Evolutionary conservation across 2,797 vertebrate species (phyloP).

Genomic region (Acropternis orthonyx): DNA sequence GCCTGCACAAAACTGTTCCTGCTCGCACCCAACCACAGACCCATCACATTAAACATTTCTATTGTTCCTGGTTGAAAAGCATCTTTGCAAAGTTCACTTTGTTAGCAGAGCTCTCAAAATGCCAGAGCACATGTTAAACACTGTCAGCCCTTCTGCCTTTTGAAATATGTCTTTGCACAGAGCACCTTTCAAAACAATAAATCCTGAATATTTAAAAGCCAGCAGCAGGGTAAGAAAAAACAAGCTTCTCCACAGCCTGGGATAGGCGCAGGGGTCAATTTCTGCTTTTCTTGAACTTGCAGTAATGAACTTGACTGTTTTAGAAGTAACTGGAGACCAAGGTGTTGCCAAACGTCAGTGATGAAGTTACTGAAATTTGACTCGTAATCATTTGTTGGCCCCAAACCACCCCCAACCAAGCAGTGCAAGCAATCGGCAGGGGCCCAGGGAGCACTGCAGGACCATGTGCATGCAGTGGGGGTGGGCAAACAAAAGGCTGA

Average conservation of each 20-base stretch:
- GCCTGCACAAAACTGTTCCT: not conserved
- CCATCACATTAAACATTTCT: not conserved
- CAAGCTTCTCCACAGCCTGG: not conserved
- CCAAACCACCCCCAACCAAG: not conserved
- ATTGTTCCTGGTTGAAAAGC: not conserved
- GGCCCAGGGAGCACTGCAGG: not conserved
- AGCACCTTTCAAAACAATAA: conserved; percentile 11
- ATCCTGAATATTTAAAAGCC: conserved; percentile 40
- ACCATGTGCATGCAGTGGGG: not conserved
- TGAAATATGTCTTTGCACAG: not conserved
- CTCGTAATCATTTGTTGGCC: conserved; percentile 15
- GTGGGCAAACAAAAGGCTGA: conserved; percentile 66
- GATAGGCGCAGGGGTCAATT: not conserved
- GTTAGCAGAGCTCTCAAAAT: conserved; percentile 29
- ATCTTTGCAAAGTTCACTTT: conserved; percentile 5
- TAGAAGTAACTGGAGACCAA: not conserved
- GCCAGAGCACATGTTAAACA: not conserved
- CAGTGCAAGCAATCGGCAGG: not conserved
- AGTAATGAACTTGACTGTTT: not conserved
- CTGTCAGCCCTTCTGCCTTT: not conserved
- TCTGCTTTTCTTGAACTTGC: not conserved
- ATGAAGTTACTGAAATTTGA: not conserved
- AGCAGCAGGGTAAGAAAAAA: not conserved
- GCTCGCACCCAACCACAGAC: not conserved
- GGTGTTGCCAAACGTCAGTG: not conserved